phyloP scores from a whole-genome alignment of 1,140 invertebrate genomes.

The Agrypnia vestita region DNA sequence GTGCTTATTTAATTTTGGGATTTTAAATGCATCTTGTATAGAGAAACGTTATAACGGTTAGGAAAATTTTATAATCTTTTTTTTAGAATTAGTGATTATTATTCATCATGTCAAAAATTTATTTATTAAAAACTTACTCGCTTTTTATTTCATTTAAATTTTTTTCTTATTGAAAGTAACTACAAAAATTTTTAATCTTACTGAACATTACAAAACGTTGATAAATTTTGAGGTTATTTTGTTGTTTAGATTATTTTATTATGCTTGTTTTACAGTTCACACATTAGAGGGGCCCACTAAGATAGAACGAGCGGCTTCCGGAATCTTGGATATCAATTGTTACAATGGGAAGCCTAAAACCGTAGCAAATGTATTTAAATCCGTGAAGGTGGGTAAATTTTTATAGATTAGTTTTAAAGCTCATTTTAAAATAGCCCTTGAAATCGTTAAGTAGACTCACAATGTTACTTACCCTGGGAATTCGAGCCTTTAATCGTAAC shows the following conservation, averaged over 20 bases:
- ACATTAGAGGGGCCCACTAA: conserved; percentile 42
- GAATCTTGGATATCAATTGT: conserved; percentile 47
- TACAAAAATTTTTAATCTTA: not conserved
- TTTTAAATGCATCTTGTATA: not conserved
- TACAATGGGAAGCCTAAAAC: conserved; percentile 52
- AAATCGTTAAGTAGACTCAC: too few relatives aligned
- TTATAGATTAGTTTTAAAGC: not conserved
- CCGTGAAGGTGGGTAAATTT: conserved; percentile 35
- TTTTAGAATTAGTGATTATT: not conserved
- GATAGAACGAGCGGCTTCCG: conserved; percentile 29
- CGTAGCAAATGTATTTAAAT: conserved; percentile 46
- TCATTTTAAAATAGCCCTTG: too few relatives aligned
- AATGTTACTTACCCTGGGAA: too few relatives aligned
- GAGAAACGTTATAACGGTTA: conserved; percentile 30
- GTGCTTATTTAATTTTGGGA: not conserved
- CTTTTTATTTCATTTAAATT: not conserved
- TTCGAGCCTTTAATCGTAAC: too few relatives aligned
- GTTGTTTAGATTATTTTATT: not conserved
- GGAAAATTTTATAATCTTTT: not conserved
- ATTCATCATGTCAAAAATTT: too few relatives aligned
- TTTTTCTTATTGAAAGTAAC: not conserved
- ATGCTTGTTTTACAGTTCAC: not conserved
- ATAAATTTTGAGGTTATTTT: not conserved
- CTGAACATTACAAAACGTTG: too few relatives aligned
- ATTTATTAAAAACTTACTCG: not conserved